These are phyloP conservation scores for Fabriciana adippe DNA, from an alignment of 2,888 invertebrate genomes.

Conservation along the genomic window DNA sequence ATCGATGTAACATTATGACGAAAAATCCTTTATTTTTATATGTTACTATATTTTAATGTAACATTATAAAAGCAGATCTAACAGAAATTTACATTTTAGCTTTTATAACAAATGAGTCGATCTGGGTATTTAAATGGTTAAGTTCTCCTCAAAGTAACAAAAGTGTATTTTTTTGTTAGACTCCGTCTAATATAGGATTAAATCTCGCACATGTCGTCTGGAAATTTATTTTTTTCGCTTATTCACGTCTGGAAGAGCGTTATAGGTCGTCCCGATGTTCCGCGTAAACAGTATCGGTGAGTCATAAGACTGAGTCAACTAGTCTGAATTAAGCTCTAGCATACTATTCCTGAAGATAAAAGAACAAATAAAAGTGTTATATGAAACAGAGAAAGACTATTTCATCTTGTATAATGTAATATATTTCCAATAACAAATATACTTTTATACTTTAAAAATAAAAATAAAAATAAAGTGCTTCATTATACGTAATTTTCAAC, in stretches of 20 bases:
- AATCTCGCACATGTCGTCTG: slow-evolving; percentile 42
- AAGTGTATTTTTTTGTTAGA: slow-evolving; percentile 21
- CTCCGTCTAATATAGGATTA: slow-evolving; percentile 33
- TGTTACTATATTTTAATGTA: no score
- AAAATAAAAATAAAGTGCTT: no score
- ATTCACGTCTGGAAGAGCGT: slow-evolving; percentile 47
- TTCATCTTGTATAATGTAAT: no score
- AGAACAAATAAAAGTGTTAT: slow-evolving; percentile 21
- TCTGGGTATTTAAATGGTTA: neutral
- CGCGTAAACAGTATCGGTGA: slow-evolving; percentile 44
- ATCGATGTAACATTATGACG: no score
- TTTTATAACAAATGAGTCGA: no score
- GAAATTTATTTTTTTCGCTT: slow-evolving; percentile 44
- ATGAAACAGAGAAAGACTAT: neutral
- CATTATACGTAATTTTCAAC: no score
- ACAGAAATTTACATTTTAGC: no score
- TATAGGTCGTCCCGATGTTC: slow-evolving; percentile 44
- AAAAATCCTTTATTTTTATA: no score
- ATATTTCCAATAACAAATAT: no score
- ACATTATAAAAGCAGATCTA: no score
- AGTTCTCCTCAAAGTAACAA: slow-evolving; percentile 7
- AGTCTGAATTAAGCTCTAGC: slow-evolving; percentile 53
- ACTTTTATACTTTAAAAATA: no score
- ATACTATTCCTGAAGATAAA: slow-evolving; percentile 38
- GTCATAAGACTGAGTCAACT: slow-evolving; percentile 48